Base-by-base conservation (phyloP, 2,888 invertebrate species). In the Agrochola lota region DNA sequence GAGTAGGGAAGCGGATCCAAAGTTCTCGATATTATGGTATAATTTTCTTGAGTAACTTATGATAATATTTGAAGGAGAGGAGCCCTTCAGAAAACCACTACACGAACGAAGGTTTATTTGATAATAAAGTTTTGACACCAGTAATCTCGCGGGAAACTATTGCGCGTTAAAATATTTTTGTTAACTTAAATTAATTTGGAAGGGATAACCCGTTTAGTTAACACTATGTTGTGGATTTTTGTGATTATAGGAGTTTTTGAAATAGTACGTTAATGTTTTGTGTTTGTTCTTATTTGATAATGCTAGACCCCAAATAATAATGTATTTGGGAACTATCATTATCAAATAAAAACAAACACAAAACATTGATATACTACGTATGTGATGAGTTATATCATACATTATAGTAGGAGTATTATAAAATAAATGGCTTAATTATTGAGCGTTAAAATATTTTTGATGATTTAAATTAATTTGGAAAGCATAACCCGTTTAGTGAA, bases 41-140 rank as follows among this genome's bases (percentile, higher is more conserved):
- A 87, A 84, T 80, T 87, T 80, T 84, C 84, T 84, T 83, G 15
- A 77, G 75, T 77, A 84, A 79, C 70, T 86, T 79, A 84, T 73
- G 77, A 87, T 82, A 82, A 85, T 89, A 81, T 86, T 85, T 77
- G 78, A 77, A 83, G 77, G 67, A 77, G 71, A 81, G 76, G 69
- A 77, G 70, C 66, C 64, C 68, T 81, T 71, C 30, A 69, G 70
- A 73, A 82, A 72, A 78, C 78, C 81, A 81, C 77, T 74, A 81
- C 86, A 77, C 60, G 74, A 72, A 70, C 73, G 76, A 82, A 81
- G 84, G 83, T 80, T 77, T 66, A 78, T 80, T 88, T 78, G 60
- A 78, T 88, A 85, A 83, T 82, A 82, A 84, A 88, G 81, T 88
- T 89, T 78, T 75, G 83, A 84, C 86, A 87, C 80, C 84, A 57